Percentiles rank a stretch among this genome's conserved stretches.
phyloP scores from a whole-genome alignment of 2,113 vertebrate genomes.

The Apodemus sylvaticus region DNA sequence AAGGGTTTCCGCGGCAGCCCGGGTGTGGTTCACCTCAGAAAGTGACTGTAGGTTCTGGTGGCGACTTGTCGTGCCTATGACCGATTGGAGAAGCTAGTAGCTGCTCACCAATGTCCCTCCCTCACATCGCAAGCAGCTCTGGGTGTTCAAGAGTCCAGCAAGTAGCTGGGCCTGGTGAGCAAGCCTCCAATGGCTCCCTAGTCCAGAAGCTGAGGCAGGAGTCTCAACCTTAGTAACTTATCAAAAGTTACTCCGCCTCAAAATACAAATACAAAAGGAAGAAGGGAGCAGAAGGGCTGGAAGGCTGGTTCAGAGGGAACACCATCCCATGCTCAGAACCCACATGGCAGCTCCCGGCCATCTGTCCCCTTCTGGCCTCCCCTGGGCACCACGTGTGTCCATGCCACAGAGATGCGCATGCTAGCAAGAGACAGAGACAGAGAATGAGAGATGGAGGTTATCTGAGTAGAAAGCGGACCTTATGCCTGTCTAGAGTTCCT shows the following conservation, averaged over 20 bases:
- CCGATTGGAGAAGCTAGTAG: constrained; percentile 5
- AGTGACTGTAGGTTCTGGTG: not conserved
- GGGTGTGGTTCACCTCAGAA: constrained; percentile 15
- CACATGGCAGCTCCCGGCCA: not conserved
- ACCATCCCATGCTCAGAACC: not conserved
- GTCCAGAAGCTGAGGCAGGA: not conserved
- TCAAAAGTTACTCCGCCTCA: not conserved
- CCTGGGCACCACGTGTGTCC: not conserved
- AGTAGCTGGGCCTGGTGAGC: not conserved
- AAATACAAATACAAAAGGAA: not conserved
- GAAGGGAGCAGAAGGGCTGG: not conserved
- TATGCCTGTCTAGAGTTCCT: not conserved
- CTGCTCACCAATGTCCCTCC: not conserved
- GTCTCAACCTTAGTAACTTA: not conserved
- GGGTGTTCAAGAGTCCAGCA: not conserved
- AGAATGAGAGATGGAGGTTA: no score
- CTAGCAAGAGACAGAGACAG: not conserved
- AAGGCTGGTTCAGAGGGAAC: not conserved
- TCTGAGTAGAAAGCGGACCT: not conserved
- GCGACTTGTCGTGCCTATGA: not conserved
- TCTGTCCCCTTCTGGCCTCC: not conserved
- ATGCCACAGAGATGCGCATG: not conserved
- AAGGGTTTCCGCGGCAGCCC: not conserved
- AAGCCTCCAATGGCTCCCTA: not conserved
- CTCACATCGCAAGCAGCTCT: not conserved